phyloP scores from a whole-genome alignment of 2,113 vertebrate genomes.

The Vireo altiloquus region DNA sequence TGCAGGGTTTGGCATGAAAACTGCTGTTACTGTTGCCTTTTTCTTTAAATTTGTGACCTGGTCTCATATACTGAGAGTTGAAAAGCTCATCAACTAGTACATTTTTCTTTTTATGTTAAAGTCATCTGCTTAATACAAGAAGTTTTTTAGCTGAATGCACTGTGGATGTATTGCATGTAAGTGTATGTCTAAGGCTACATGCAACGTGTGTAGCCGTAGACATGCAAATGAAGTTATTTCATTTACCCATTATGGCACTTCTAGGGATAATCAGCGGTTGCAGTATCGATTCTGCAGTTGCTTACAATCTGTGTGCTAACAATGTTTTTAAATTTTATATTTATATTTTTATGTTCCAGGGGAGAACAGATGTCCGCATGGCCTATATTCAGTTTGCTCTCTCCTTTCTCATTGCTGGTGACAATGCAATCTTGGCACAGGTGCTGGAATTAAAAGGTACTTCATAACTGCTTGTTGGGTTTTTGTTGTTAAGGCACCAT shows the following conservation, averaged over 20 bases:
- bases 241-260: neutral
- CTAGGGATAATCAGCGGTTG: neutral
- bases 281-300: neutral
- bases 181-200: neutral
- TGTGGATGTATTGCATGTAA: neutral
- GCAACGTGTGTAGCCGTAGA: neutral
- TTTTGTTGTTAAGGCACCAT: neutral
- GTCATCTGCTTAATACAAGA: neutral
- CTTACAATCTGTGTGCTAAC: neutral
- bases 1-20: neutral
- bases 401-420: slow-evolving; percentile 90
- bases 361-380: slow-evolving; percentile 84
- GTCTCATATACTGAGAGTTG: neutral
- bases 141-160: neutral
- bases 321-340: neutral
- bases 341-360: slow-evolving; percentile 66
- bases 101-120: neutral
- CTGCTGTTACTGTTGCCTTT: neutral
- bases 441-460: slow-evolving; percentile 92
- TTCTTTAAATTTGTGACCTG: neutral
- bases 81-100: neutral
- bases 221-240: too few relatives aligned
- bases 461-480: neutral
- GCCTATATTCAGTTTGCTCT: slow-evolving; percentile 90
- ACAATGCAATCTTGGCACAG: slow-evolving; percentile 78